These are phyloP conservation scores for Australoheros scitulus DNA, from an alignment of 2,113 vertebrate species.

Conservation along the genomic window DNA sequence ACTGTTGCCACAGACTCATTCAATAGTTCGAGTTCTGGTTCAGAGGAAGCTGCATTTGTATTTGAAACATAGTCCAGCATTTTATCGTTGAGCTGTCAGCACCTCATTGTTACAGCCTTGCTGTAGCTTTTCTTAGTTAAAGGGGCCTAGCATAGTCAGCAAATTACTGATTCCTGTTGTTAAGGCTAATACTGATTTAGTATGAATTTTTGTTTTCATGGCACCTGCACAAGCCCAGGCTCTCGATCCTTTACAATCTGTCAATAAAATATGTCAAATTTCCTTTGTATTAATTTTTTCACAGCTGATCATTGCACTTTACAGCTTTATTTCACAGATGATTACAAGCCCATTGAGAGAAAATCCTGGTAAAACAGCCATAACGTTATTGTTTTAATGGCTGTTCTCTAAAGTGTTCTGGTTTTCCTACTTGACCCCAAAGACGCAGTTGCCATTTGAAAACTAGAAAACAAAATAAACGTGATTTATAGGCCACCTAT, in stretches of 20 bases:
- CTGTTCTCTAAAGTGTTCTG: constrained; percentile 20
- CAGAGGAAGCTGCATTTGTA: constrained; percentile 30
- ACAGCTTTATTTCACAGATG: constrained; percentile 58
- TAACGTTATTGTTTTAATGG: constrained; percentile 43
- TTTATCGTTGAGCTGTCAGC: constrained; percentile 61
- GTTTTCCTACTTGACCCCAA: constrained; percentile 53
- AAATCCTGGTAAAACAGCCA: constrained; percentile 42
- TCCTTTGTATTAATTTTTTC: constrained; percentile 32
- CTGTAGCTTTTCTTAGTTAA: constrained; percentile 29
- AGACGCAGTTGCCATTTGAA: constrained; percentile 49
- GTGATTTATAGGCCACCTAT: constrained; percentile 77
- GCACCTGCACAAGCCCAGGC: constrained; percentile 18
- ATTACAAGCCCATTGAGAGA: constrained; percentile 51
- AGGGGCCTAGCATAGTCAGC: constrained; percentile 7
- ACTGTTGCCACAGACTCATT: constrained; percentile 10
- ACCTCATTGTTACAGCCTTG: constrained; percentile 48
- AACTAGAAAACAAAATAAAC: constrained; percentile 77
- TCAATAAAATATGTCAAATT: constrained; percentile 28
- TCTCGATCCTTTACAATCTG: not conserved
- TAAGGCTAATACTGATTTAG: not conserved
- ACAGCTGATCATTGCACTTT: constrained; percentile 48
- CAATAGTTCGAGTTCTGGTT: constrained; percentile 14
- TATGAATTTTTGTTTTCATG: not conserved
- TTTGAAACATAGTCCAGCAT: constrained; percentile 20
- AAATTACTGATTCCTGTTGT: not conserved